Percentiles rank a stretch among this genome's conserved stretches.
phyloP scores from a whole-genome alignment of 2,888 invertebrate species.

The Allacma fusca region DNA sequence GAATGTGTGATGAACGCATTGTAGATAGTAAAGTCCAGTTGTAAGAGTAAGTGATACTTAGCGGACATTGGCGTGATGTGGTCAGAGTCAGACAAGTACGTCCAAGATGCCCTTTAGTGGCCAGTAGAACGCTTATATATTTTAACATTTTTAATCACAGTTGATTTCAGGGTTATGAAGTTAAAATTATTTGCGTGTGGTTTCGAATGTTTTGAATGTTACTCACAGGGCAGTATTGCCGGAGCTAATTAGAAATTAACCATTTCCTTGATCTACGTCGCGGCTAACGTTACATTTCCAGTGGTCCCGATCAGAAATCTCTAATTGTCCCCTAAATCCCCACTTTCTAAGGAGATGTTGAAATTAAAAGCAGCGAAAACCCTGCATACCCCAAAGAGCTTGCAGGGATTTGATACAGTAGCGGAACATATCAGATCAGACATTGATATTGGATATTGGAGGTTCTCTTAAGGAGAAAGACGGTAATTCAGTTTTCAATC shows the following conservation, averaged over 20 bases:
- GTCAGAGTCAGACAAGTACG: neutral
- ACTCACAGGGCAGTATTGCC: too few relatives aligned
- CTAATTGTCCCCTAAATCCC: too few relatives aligned
- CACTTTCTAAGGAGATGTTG: too few relatives aligned
- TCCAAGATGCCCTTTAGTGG: neutral
- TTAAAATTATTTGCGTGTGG: too few relatives aligned
- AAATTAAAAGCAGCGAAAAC: conserved; percentile 1
- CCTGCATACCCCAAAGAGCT: neutral
- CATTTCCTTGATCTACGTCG: too few relatives aligned
- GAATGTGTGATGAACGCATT: conserved; percentile 6
- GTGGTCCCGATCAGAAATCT: too few relatives aligned
- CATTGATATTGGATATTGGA: neutral
- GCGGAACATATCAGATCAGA: neutral
- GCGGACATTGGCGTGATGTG: neutral
- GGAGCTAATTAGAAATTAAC: too few relatives aligned
- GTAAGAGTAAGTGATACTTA: neutral
- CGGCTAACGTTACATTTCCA: too few relatives aligned
- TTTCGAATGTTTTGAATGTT: too few relatives aligned
- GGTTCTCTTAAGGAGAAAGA: neutral
- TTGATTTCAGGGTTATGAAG: too few relatives aligned
- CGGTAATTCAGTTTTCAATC: neutral
- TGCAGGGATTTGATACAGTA: too few relatives aligned
- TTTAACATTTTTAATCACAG: too few relatives aligned
- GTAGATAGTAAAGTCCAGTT: neutral
- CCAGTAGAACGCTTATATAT: neutral